Evolutionary conservation across 2,888 invertebrate species (phyloP).

Genomic region (Hedya salicella): DNA sequence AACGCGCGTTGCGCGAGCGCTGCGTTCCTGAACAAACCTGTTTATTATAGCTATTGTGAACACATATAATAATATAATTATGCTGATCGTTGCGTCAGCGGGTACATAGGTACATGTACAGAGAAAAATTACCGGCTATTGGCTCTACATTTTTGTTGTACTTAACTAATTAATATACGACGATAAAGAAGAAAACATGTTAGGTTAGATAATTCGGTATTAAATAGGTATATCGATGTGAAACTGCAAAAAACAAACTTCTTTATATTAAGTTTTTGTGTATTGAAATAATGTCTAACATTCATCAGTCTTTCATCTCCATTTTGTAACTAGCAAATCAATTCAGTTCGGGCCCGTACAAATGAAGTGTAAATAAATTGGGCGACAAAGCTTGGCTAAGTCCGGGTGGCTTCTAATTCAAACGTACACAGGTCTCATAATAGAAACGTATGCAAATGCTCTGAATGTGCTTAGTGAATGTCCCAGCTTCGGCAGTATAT

Average conservation of each 20-base stretch:
- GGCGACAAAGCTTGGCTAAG: conserved; percentile 53
- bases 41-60: neutral
- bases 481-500: conserved; percentile 53
- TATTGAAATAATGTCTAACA: neutral
- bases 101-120: too few species aligned
- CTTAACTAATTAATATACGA: too few species aligned
- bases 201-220: too few species aligned
- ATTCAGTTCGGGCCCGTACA: conserved; percentile 3
- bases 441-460: conserved; percentile 77
- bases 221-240: too few species aligned
- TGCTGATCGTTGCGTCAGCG: too few species aligned
- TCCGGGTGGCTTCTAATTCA: conserved; percentile 66
- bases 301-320: neutral
- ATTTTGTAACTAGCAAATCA: neutral
- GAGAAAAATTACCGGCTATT: too few species aligned
- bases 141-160: too few species aligned
- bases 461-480: conserved; percentile 63
- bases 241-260: neutral
- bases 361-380: conserved; percentile 35
- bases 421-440: conserved; percentile 62
- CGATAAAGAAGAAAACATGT: too few species aligned
- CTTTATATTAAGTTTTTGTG: neutral
- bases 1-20: conserved; percentile 54
- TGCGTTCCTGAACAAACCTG: conserved; percentile 59
- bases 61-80: neutral